Base-by-base conservation (phyloP, 2,113 vertebrate genomes). In the Pelmatolapia mariae region DNA sequence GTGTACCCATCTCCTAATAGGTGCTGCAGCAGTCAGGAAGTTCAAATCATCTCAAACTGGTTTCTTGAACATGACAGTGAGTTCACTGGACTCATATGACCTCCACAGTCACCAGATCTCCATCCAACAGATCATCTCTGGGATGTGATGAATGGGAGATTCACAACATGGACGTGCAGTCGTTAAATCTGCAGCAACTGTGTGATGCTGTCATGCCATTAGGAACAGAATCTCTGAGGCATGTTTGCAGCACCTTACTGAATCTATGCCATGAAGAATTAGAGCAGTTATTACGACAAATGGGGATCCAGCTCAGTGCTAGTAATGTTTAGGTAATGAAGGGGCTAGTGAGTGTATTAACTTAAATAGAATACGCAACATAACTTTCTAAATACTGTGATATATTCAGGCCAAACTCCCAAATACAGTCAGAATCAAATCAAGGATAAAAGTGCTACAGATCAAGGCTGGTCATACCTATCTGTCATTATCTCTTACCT, bases 371-470 rank as follows among this genome's bases (percentile, higher is more conserved):
- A 80, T 16, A 43, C 15, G 33, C 4, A 19, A 47, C 68, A 83
- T 76, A 84, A 84, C 83, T 80, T 81, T 36, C 11, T 13, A 59
- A 87, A 83, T 81, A 19, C 40, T 52, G 52, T 87, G 91, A 95
- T 93, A 93, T 73, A 93, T 89, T 92, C 31, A 92, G 91, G 92
- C 57, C 93, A 90, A 84, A 88, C 56, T 82, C 61, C 85, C 40
- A 79, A 88, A 50, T 71, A 10, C 40, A 81, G 86, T 79, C 12
- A 15, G 54, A 87, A 57, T 90, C 71, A 86, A 81, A 89, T 90
- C 83, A 80, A 81, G 52, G 84, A 93, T 90, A 29, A 92, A 89
- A 91, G 91, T 71, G 54, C 54, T 66, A 86, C 29, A 89, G 87
- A 90, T 89, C 26, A 86, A 91, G 89, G 53, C 83, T 88, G 59